Base-by-base conservation (phyloP, 2,888 invertebrate species). In the Parelbella ahira region DNA sequence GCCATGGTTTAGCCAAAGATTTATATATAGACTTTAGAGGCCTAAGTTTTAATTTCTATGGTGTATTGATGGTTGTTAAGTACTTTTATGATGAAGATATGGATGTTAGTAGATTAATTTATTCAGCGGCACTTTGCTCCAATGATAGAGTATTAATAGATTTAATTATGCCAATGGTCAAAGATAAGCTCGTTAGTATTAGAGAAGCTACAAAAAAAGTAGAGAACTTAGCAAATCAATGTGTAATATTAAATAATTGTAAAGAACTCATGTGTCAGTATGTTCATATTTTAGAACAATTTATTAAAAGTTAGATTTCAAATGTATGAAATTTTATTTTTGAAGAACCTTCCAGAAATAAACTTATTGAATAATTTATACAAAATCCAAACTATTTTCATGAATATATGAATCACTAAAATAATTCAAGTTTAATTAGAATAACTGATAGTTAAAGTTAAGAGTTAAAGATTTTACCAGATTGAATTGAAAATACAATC, bases 41-140 rank as follows among this genome's bases (percentile, higher is more conserved):
- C 10, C 68, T 91, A 36, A 93, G 92, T 58, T 93, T 93, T 63
- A 92, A 92, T 75, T 88, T 93, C 24, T 86, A 83, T 68, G 86
- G 86, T 27, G 56, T 87, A 30, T 60, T 87, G 20, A 74, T 84
- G 76, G 84, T 84, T 46, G 77, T 83, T 8, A 83, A 83, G 49
- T 82, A 82, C 56, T 87, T 70, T 45, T 84, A 87, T 55, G 68
- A 72, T 50, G 51, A 68, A 41, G 71, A 64, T 49, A 68, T 62
- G 32, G 77, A 86, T 73, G 73, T 87, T 0, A 80, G 81, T 58
- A 71, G 68, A 51, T 60, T 87, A 38, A 74, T 86, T 32, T 87
- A 87, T 54, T 83, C 84, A 0, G 84, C 86, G 11, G 83, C 84
- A 9, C 67, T 82, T 28, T 79, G 82, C 58, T 76, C 79, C 1